These are phyloP conservation scores for Hydrolagus colliei DNA, from an alignment of 2,797 vertebrate genomes.

Conservation along the genomic window DNA sequence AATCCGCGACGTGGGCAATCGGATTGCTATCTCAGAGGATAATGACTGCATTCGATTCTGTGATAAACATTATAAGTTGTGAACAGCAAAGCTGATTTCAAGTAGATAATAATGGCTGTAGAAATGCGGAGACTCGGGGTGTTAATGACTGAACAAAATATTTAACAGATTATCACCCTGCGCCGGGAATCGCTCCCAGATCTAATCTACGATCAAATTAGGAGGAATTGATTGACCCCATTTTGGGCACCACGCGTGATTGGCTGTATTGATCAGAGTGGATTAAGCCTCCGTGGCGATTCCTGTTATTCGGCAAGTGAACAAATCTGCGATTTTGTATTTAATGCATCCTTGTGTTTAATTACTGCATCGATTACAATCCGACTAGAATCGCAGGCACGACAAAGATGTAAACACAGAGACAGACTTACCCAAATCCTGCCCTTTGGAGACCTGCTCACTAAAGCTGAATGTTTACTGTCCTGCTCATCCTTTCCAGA, in stretches of 20 bases:
- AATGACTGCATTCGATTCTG: not conserved
- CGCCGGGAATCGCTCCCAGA: not conserved
- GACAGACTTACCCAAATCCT: not conserved
- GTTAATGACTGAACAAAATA: not conserved
- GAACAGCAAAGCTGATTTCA: slow-evolving; percentile 7
- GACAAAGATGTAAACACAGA: not conserved
- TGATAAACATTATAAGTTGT: not conserved
- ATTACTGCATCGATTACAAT: not conserved
- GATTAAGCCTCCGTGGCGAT: not conserved
- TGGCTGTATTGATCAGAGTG: slow-evolving; percentile 9
- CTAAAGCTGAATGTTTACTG: not conserved
- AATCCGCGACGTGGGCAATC: not conserved
- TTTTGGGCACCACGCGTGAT: not conserved
- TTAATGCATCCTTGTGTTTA: not conserved
- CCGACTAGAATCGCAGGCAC: not conserved
- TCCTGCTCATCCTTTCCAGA: not conserved
- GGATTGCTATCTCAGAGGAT: not conserved
- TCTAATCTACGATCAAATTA: slow-evolving; percentile 17
- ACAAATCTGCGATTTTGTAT: too few species aligned
- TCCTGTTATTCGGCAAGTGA: not conserved
- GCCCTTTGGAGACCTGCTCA: not conserved
- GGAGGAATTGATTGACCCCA: slow-evolving; percentile 20
- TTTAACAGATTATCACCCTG: not conserved
- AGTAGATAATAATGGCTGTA: not conserved
- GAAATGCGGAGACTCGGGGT: not conserved